Percentiles rank a stretch among this genome's conserved stretches.
Conservation (phyloP, 2,888 invertebrate species). For the Euphydryas editha region DNA sequence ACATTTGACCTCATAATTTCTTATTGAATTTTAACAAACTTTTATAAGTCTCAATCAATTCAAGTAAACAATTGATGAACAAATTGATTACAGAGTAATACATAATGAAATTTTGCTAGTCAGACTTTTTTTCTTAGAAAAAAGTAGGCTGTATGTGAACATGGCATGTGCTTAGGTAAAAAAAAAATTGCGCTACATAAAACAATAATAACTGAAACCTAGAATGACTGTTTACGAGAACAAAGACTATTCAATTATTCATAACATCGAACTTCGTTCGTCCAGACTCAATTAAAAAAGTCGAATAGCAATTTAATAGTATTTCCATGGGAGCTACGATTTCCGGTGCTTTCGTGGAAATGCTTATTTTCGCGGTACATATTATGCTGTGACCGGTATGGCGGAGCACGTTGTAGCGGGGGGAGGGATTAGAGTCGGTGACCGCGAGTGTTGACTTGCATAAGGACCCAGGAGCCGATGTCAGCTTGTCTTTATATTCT, state of each 20-base stretch:
- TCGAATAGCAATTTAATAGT: constrained; percentile 31
- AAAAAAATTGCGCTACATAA: neutral
- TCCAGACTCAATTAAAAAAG: constrained; percentile 9
- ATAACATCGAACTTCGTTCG: constrained; percentile 5
- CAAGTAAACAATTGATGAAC: neutral
- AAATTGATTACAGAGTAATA: neutral
- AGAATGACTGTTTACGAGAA: constrained; percentile 3
- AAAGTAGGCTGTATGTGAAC: neutral
- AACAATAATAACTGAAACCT: neutral
- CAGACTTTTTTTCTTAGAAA: neutral
- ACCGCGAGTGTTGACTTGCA: constrained; percentile 75
- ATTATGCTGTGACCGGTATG: constrained; percentile 61
- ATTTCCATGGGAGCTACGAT: constrained; percentile 54
- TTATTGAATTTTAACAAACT: constrained; percentile 15
- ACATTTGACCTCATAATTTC: constrained; percentile 30
- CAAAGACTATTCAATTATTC: constrained; percentile 8
- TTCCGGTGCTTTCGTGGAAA: constrained; percentile 78
- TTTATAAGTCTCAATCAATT: constrained; percentile 19
- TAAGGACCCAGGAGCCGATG: constrained; percentile 59
- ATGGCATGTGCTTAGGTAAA: neutral
- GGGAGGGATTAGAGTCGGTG: constrained; percentile 64
- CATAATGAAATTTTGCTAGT: neutral
- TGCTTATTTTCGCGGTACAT: constrained; percentile 73
- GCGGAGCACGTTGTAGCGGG: constrained; percentile 44
- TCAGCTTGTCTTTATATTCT: constrained; percentile 70